Evolutionary conservation across 2,113 vertebrate genomes (phyloP).

Genomic region (Triplophysa dalaica): DNA sequence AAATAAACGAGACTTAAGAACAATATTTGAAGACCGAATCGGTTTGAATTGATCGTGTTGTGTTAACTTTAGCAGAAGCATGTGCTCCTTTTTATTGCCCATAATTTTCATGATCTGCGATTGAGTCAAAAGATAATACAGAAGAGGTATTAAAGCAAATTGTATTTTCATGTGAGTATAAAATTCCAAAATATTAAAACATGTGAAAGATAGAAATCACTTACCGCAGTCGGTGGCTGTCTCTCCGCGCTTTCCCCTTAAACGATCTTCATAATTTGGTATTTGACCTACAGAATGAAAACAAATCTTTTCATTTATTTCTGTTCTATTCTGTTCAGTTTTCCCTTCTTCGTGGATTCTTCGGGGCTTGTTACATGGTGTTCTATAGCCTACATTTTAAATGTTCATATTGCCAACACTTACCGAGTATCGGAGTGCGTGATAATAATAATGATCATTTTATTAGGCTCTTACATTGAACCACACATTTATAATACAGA

Average conservation of each 20-base stretch:
- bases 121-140: not conserved
- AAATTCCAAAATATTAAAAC: conserved; percentile 48
- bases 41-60: not conserved
- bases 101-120: not conserved
- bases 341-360: not conserved
- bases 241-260: conserved; percentile 65
- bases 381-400: too few relatives aligned
- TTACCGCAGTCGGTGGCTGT: conserved; percentile 71
- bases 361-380: not conserved
- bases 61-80: not conserved
- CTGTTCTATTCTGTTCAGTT: not conserved
- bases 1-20: not conserved
- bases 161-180: conserved; percentile 2
- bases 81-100: not conserved
- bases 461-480: not conserved
- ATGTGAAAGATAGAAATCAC: conserved; percentile 60
- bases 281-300: conserved; percentile 68
- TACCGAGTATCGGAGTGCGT: not conserved
- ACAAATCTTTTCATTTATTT: conserved; percentile 39
- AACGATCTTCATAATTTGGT: conserved; percentile 69
- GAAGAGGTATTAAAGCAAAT: not conserved
- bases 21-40: too few relatives aligned
- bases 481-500: not conserved
- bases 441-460: not conserved
- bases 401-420: not conserved